Evolutionary conservation across 2,113 vertebrate species (phyloP).

Genomic region (Tympanuchus pallidicinctus): DNA sequence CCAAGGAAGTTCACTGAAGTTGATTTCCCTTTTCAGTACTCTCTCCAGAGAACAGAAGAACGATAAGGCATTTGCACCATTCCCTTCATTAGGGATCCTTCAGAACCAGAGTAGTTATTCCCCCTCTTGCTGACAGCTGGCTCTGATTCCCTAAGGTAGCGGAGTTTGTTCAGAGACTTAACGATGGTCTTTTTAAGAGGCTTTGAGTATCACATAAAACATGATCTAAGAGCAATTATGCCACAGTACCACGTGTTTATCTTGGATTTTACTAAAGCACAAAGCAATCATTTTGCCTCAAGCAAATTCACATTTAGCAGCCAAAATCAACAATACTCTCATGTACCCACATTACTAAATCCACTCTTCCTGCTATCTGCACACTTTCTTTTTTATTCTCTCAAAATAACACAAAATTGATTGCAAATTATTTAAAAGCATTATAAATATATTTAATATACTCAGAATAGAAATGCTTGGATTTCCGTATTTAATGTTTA

Average conservation of each 20-base stretch:
- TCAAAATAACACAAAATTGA: neutral
- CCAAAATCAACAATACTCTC: slow-evolving; percentile 58
- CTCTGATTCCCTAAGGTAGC: slow-evolving; percentile 52
- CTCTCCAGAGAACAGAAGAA: neutral
- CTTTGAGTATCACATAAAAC: slow-evolving; percentile 67
- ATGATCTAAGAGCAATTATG: slow-evolving; percentile 65
- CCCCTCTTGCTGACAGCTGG: slow-evolving; percentile 47
- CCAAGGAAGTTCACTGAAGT: neutral
- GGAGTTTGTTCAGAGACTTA: slow-evolving; percentile 54
- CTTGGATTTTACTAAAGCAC: slow-evolving; percentile 53
- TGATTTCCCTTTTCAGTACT: neutral
- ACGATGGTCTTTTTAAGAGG: slow-evolving; percentile 31
- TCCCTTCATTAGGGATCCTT: slow-evolving; percentile 17
- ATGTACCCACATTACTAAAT: neutral
- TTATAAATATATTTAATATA: neutral
- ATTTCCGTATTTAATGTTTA: neutral
- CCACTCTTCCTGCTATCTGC: neutral
- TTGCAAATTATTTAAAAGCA: neutral
- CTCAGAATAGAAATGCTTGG: neutral
- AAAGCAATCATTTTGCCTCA: slow-evolving; percentile 62
- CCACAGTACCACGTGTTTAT: slow-evolving; percentile 14
- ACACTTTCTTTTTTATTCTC: neutral
- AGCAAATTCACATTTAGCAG: slow-evolving; percentile 31
- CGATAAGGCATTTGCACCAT: neutral
- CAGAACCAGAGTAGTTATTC: neutral